A percentile compares a stretch with the other conserved stretches of the same genome.
phyloP scores from a whole-genome alignment of 2,888 invertebrate genomes.

The Ellobium chinense region DNA sequence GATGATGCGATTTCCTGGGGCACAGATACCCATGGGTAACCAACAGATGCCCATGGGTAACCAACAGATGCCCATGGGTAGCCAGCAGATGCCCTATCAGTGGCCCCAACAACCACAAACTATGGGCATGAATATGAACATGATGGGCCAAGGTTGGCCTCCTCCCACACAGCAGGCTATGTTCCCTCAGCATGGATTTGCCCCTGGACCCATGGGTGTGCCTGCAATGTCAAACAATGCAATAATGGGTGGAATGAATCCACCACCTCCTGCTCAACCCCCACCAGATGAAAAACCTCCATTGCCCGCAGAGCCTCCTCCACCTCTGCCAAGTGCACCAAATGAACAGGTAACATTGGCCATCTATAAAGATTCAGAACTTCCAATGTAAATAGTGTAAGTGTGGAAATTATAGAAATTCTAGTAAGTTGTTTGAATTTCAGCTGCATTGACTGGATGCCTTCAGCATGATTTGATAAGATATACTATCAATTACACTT shows the following conservation, averaged over 20 bases:
- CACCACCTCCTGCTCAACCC: conserved; percentile 66
- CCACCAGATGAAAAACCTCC: conserved; percentile 73
- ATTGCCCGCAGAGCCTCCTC: conserved; percentile 74
- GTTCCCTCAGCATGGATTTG: neutral
- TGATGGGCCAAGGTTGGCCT: conserved; percentile 30
- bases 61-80: neutral
- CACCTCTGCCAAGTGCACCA: conserved; percentile 45
- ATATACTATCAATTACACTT: too few species aligned
- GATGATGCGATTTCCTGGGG: neutral
- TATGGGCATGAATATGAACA: conserved; percentile 18
- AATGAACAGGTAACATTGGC: conserved; percentile 8
- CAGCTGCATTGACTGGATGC: too few species aligned
- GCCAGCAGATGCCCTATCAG: neutral
- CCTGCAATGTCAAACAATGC: too few species aligned
- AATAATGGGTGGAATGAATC: conserved; percentile 48
- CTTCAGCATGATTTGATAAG: too few species aligned
- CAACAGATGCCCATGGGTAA: neutral
- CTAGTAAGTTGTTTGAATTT: too few species aligned
- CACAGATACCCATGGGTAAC: neutral
- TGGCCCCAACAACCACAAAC: conserved; percentile 16
- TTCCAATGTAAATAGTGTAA: too few species aligned
- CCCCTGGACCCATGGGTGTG: neutral
- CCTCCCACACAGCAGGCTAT: neutral
- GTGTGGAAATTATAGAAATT: too few species aligned
- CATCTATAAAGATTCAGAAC: too few species aligned